Percentiles rank a stretch among this genome's conserved stretches.
phyloP scores from a whole-genome alignment of 2,797 vertebrate genomes.

The Coranthus polyacanthus region DNA sequence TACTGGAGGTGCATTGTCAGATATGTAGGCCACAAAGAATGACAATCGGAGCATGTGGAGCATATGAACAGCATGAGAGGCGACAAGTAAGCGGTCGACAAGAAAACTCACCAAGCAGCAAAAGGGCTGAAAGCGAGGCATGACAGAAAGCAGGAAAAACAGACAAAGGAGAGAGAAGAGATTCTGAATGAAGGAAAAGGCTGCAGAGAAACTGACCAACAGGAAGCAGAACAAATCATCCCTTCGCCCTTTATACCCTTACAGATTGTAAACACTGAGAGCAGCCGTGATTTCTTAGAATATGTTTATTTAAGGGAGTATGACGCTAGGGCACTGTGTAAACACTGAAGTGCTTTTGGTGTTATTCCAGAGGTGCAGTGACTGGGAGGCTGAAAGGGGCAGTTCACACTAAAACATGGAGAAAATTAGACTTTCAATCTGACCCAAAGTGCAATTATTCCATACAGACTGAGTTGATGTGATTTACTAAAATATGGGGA shows the following conservation, averaged over 20 bases:
- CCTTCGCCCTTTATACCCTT: slow-evolving; percentile 1
- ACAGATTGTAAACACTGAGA: slow-evolving; percentile 43
- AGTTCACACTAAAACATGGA: not conserved
- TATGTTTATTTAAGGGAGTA: slow-evolving; percentile 24
- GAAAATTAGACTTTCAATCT: not conserved
- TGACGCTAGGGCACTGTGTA: slow-evolving; percentile 9
- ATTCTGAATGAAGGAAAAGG: slow-evolving; percentile 35
- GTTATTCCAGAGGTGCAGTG: slow-evolving; percentile 2
- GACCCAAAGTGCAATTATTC: not conserved
- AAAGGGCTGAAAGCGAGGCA: slow-evolving; percentile 83
- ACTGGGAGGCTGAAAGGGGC: not conserved
- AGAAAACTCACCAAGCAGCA: slow-evolving; percentile 86
- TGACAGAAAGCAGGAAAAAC: slow-evolving; percentile 34
- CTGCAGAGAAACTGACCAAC: slow-evolving; percentile 22
- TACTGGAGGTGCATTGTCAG: not conserved
- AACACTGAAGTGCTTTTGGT: slow-evolving; percentile 26
- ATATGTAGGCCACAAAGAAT: not conserved
- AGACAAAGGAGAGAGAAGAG: slow-evolving; percentile 44
- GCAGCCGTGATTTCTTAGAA: slow-evolving; percentile 14
- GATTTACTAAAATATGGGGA: not conserved
- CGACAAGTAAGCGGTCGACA: slow-evolving; percentile 30
- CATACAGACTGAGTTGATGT: not conserved
- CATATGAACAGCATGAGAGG: slow-evolving; percentile 5
- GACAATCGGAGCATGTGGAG: not conserved
- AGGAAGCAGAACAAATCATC: slow-evolving; percentile 19